Base-by-base conservation (phyloP, 2,888 invertebrate species). In the Melinopterus prodromus region DNA sequence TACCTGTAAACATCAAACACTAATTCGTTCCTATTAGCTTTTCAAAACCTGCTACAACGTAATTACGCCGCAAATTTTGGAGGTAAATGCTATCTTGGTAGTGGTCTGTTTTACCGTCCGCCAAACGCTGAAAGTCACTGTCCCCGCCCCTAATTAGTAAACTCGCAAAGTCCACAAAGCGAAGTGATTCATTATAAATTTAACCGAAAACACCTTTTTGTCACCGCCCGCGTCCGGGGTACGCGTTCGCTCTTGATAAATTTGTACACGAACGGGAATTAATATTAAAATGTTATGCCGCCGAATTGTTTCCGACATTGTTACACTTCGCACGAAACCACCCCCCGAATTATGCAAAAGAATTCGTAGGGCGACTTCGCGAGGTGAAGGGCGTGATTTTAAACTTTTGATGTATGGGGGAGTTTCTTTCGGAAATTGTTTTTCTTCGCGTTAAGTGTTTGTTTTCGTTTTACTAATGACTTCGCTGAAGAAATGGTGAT, bases 161-260 rank as follows among this genome's bases (percentile, higher is more conserved):
- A 53, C 53, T 53, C 9, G 53, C 12, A 53, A 53, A 53, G 53
- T 53, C 53, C 5, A 53, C 53, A 53, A 53, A 53, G 53, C 53
- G 12, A 53, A 53, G 53, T 53, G 53, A 53, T 53, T 53, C 53
- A 53, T 53, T 53, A 53, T 53, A 53, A 53, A 53, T 53, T 53
- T 53, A 53, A 53, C 53, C 53, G 53, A 53, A 53, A 53, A 53
- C 53, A 53, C 53, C 53, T 53, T 53, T 53, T 53, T 53, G 53
- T 53, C 53, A 53, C 53, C 53, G 53, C 53, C 38, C 53, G 7
- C 53, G 53, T 12, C 53, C 53, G 2, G 26, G 26, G 26, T 26
- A 26, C 26, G 26, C 26, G 26, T 26, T 26, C 26, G 3, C 26
- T 53, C 53, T 53, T 53, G 53, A 53, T 53, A 12, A 53, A 53